Conservation (phyloP, 1,140 invertebrate species). For the Panagrolaimus sp. region DNA sequence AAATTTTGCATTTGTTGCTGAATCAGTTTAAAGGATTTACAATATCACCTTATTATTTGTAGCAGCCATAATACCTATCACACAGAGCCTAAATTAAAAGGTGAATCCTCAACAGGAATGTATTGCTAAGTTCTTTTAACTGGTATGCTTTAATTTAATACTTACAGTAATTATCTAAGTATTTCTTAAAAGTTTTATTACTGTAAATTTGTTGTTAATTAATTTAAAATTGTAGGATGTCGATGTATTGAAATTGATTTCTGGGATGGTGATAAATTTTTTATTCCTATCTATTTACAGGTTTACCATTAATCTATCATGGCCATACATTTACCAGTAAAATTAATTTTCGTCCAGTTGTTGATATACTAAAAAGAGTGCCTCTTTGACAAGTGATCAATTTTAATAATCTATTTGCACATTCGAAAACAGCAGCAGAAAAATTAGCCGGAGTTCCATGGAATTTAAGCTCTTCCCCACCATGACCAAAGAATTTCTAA, state of each 20-base stretch:
- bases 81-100: constrained; percentile 89
- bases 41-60: constrained; percentile 80
- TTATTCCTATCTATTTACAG: too few relatives aligned
- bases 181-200: too few relatives aligned
- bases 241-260: constrained; percentile 57
- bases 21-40: constrained; percentile 73
- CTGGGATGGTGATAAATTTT: constrained; percentile 66
- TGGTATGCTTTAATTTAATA: neutral
- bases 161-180: too few relatives aligned
- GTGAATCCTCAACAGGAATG: constrained; percentile 75
- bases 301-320: constrained; percentile 78
- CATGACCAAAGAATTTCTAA: too few relatives aligned
- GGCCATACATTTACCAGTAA: constrained; percentile 86
- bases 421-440: constrained; percentile 86
- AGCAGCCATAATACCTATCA: constrained; percentile 94
- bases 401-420: constrained; percentile 79
- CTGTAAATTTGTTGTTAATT: too few relatives aligned
- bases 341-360: constrained; percentile 77
- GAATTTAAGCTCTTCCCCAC: too few relatives aligned
- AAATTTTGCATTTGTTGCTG: constrained; percentile 84
- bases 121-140: constrained; percentile 73
- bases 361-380: constrained; percentile 82
- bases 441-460: constrained; percentile 74
- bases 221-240: constrained; percentile 62
- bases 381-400: constrained; percentile 77